Base-by-base conservation (phyloP, 2,113 vertebrate genomes). In the Dromiciops gliroides region DNA sequence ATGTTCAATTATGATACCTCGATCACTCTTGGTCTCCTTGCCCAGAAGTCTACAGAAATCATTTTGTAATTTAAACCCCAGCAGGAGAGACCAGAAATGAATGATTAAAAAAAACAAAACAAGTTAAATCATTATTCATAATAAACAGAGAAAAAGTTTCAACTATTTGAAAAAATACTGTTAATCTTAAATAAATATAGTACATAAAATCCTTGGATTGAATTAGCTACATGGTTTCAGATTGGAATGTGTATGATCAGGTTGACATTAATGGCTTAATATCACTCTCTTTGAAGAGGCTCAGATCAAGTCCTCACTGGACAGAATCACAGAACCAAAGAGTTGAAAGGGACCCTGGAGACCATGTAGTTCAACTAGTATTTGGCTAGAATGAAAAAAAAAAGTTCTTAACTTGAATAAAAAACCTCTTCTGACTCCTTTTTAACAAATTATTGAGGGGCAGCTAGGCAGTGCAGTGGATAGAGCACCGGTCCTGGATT, bases 1-100 rank as follows among this genome's bases (percentile, higher is more conserved):
- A 95, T 94, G 93, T 95, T 96, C 97, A 94, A 96, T 94, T 97
- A 92, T 48, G 95, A 88, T 67, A 95, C 93, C 48, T 89, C 94
- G 22, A 60, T 96, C 94, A 91, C 92, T 53, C 91, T 94, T 67
- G 48, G 96, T 91, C n/a, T 90, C 94, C 92, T 90, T 95, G 50
- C 23, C 94, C 94, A 12, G 91, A 92, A 75, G 92, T 48, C 96
- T 51, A 0, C 47, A 96, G 95, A 94, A 92, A 26, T 16, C 51
- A 44, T 0, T 37, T 53, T 90, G 89, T 51, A 91, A 89, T 92
- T 96, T 48, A 93, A 93, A 93, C 89, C 93, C 51, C 56, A 92
- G 94, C 93, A 95, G 94, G 89, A 90, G 90, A 97, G 53, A 90
- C 94, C 90, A 44, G 92, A 67, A 52, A 75, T 47, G 51, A 75